phyloP scores from a whole-genome alignment of 2,888 invertebrate genomes.

The Pterobdella sp. region DNA sequence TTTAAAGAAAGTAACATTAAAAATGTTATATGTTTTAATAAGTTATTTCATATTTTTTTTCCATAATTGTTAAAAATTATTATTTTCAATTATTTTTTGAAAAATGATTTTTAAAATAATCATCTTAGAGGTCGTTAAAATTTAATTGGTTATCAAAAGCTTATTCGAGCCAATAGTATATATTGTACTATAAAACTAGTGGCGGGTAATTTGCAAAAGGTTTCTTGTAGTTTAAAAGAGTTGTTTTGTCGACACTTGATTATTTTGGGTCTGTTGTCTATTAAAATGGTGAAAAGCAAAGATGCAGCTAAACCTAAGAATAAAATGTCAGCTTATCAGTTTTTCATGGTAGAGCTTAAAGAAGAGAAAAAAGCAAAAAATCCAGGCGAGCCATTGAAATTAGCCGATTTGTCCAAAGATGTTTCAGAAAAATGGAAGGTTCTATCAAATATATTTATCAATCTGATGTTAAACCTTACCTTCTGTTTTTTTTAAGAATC shows the following conservation, averaged over 20 bases:
- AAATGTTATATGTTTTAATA: too few species aligned
- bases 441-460: neutral
- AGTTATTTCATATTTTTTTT: too few species aligned
- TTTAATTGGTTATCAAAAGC: neutral
- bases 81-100: neutral
- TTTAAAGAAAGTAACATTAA: too few species aligned
- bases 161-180: neutral
- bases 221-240: neutral
- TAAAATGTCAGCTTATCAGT: constrained; percentile 22
- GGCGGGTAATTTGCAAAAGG: constrained; percentile 10
- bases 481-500: neutral
- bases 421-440: constrained; percentile 27
- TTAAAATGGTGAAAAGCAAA: constrained; percentile 26
- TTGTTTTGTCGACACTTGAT: neutral
- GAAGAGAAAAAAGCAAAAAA: constrained; percentile 24
- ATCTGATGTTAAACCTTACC: neutral
- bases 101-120: neutral
- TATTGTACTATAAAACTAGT: neutral
- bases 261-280: neutral
- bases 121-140: neutral
- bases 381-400: constrained; percentile 11
- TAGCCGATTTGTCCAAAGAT: constrained; percentile 18
- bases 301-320: constrained; percentile 22
- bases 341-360: constrained; percentile 20
- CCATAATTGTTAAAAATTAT: too few species aligned